phyloP scores from a whole-genome alignment of 2,797 vertebrate genomes.

The Margarornis squamiger region DNA sequence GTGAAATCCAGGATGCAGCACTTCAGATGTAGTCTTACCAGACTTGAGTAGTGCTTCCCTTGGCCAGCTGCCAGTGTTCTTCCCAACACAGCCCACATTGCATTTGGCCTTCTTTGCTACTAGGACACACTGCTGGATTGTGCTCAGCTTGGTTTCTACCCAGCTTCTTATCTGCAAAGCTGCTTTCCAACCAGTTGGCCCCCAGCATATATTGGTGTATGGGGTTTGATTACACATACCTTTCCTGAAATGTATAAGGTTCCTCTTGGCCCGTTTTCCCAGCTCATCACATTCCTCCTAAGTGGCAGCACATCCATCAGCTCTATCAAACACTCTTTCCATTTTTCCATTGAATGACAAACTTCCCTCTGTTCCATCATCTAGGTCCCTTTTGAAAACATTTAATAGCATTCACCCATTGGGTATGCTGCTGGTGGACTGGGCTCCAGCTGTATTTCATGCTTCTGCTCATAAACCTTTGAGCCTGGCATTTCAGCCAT shows the following conservation, averaged over 20 bases:
- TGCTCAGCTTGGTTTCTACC: background rate
- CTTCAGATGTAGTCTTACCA: background rate
- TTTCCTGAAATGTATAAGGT: background rate
- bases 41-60: background rate
- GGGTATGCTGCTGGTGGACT: background rate
- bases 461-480: background rate
- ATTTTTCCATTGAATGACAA: background rate
- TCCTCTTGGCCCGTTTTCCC: background rate
- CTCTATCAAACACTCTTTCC: background rate
- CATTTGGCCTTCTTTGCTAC: background rate
- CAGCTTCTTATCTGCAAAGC: background rate
- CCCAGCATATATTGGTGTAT: background rate
- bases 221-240: background rate
- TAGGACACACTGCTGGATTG: background rate
- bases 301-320: background rate
- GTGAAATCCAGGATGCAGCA: background rate
- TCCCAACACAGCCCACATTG: background rate
- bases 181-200: background rate
- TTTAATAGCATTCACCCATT: background rate
- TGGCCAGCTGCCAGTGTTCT: rapidly evolving
- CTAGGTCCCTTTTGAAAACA: background rate
- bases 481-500: background rate
- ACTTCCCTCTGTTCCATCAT: background rate
- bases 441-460: background rate
- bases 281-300: background rate